Evolutionary conservation across 2,797 vertebrate genomes (phyloP).

Genomic region (Choloepus didactylus): DNA sequence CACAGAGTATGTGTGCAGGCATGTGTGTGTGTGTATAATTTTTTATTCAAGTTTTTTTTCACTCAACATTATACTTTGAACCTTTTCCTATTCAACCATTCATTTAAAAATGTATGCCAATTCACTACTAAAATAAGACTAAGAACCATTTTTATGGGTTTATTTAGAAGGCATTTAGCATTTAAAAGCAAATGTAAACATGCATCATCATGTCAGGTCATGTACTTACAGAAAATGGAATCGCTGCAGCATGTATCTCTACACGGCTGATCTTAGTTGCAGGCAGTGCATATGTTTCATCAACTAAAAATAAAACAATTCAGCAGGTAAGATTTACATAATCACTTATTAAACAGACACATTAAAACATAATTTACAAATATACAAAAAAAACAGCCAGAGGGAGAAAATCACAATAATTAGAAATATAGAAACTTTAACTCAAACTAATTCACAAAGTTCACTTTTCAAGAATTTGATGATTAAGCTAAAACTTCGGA

Average conservation of each 20-base stretch:
- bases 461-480: slow-evolving; percentile 48
- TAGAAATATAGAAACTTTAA: slow-evolving; percentile 56
- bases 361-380: slow-evolving; percentile 68
- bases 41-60: slow-evolving; percentile 45
- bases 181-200: not conserved
- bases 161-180: not conserved
- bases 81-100: not conserved
- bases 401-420: slow-evolving; percentile 14
- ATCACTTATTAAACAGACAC: slow-evolving; percentile 31
- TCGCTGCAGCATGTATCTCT: slow-evolving; percentile 80
- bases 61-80: slow-evolving; percentile 38
- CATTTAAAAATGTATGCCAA: slow-evolving; percentile 46
- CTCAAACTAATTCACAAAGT: slow-evolving; percentile 61
- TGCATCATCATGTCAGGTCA: not conserved
- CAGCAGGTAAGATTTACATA: slow-evolving; percentile 42
- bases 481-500: slow-evolving; percentile 52
- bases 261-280: slow-evolving; percentile 84
- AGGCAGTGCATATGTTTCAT: slow-evolving; percentile 83
- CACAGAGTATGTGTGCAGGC: not conserved
- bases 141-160: not conserved
- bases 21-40: not conserved
- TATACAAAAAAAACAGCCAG: not conserved
- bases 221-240: slow-evolving; percentile 88
- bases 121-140: not conserved
- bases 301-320: slow-evolving; percentile 85